Percentiles rank a stretch among this genome's conserved stretches.
These are phyloP conservation scores for Keiferia lycopersicella DNA, from an alignment of 2,888 invertebrate species.

Conservation along the genomic window DNA sequence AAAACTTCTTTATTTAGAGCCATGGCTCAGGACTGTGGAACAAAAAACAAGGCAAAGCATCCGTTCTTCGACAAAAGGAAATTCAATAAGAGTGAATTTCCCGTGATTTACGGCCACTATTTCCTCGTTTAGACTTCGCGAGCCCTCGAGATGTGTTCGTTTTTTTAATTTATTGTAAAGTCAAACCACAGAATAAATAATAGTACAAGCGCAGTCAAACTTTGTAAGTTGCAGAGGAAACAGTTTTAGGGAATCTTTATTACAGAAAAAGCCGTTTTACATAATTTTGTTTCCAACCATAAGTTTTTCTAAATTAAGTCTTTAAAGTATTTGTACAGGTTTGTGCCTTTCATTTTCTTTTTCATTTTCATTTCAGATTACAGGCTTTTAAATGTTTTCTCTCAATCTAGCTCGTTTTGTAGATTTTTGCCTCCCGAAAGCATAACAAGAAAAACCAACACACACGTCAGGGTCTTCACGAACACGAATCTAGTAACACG, in stretches of 20 bases:
- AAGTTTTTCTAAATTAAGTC: no score
- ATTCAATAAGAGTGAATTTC: constrained; percentile 80
- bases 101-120: constrained; percentile 79
- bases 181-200: no score
- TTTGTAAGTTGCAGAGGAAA: no score
- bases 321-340: no score
- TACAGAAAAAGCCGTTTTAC: background rate
- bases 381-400: background rate
- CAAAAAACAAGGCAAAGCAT: constrained; percentile 69
- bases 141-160: constrained; percentile 67
- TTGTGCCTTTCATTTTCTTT: no score
- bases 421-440: no score
- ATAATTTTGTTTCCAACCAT: no score
- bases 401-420: background rate
- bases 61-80: constrained; percentile 72
- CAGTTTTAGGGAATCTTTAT: background rate
- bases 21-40: constrained; percentile 61
- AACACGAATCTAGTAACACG: no score
- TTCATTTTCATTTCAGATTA: no score
- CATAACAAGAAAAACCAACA: no score
- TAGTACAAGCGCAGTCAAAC: no score
- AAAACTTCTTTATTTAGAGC: constrained; percentile 17
- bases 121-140: constrained; percentile 74
- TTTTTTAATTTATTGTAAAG: constrained; percentile 62
- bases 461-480: no score